Conservation (phyloP, 2,797 vertebrate genomes). For the Onychomys arenicola region DNA sequence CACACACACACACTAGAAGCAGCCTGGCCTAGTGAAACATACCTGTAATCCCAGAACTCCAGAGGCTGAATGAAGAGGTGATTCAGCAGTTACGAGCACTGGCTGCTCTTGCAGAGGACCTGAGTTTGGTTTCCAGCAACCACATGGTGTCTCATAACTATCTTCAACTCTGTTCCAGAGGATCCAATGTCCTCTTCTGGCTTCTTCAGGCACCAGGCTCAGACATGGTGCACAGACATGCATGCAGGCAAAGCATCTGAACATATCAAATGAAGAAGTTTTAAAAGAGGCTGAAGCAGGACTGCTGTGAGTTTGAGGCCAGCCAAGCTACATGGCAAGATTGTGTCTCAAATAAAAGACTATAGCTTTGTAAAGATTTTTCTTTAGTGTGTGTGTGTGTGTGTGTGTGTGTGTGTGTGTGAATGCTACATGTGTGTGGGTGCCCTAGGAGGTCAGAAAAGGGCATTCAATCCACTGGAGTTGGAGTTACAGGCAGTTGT, state of each 20-base stretch:
- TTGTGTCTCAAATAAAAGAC: background rate
- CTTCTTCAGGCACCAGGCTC: background rate
- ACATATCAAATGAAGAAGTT: background rate
- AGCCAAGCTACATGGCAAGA: background rate
- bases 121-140: too few species aligned
- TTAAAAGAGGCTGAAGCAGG: background rate
- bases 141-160: background rate
- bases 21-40: background rate
- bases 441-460: background rate
- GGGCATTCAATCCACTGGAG: background rate
- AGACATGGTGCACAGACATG: background rate
- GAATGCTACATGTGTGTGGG: background rate
- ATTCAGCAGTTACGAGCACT: background rate
- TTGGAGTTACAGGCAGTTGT: background rate
- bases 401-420: background rate
- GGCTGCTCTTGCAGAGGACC: background rate
- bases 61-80: background rate
- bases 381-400: background rate
- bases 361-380: constrained; percentile 3
- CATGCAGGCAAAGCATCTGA: background rate
- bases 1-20: background rate
- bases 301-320: background rate
- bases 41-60: background rate
- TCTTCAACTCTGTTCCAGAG: background rate
- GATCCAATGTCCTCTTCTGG: background rate